Percentiles rank a stretch among this genome's conserved stretches.
These are phyloP conservation scores for Urechis unicinctus DNA, from an alignment of 2,888 invertebrate species.

Conservation along the genomic window DNA sequence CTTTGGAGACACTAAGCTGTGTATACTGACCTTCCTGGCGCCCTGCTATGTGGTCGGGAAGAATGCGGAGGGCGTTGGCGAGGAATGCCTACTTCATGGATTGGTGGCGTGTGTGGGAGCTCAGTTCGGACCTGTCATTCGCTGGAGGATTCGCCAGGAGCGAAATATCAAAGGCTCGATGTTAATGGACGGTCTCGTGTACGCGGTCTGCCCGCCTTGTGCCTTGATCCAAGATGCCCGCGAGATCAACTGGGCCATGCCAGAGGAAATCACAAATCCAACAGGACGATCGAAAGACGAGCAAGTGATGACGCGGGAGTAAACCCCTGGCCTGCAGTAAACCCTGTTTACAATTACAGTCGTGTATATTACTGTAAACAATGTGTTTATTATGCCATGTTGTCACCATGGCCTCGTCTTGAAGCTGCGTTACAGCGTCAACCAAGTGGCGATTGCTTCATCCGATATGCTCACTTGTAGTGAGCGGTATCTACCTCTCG, in stretches of 20 bases:
- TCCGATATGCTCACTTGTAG: too few relatives aligned
- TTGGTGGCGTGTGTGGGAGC: conserved; percentile 8
- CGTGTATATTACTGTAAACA: too few relatives aligned
- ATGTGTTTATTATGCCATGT: too few relatives aligned
- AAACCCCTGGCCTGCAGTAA: too few relatives aligned
- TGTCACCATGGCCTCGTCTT: too few relatives aligned
- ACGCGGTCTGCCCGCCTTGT: conserved; percentile 7
- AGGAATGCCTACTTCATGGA: conserved; percentile 14
- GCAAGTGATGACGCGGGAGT: too few relatives aligned
- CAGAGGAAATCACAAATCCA: conserved; percentile 1
- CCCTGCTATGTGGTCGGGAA: conserved; percentile 14
- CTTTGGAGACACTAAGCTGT: conserved; percentile 6
- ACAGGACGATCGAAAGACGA: too few relatives aligned
- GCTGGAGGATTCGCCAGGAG: conserved; percentile 16
- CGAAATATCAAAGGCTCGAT: conserved; percentile 10
- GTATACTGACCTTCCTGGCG: conserved; percentile 7
- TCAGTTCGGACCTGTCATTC: conserved; percentile 9
- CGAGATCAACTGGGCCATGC: conserved; percentile 13
- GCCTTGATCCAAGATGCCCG: conserved; percentile 11
- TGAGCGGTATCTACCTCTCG: too few relatives aligned
- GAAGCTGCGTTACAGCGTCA: too few relatives aligned
- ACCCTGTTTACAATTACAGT: too few relatives aligned
- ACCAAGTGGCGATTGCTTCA: too few relatives aligned
- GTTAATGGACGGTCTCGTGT: conserved; percentile 9
- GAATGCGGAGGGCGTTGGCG: conserved; percentile 14